phyloP scores from a whole-genome alignment of 1,140 invertebrate species.

The Brachionus rotundiformis region DNA sequence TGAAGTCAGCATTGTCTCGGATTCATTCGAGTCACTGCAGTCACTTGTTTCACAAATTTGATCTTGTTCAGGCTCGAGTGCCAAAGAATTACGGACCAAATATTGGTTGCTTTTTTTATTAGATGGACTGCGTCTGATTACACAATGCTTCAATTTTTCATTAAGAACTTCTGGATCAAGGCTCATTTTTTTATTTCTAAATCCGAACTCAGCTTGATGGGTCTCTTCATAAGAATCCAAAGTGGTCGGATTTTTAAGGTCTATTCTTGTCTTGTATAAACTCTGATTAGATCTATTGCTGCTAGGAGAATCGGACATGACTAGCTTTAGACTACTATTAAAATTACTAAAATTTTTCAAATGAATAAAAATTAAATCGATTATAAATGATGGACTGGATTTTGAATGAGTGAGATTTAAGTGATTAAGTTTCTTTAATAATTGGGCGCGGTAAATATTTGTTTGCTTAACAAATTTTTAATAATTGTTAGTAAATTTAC shows the following conservation, averaged over 20 bases:
- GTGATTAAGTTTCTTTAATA: constrained; percentile 20
- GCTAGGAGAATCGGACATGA: not conserved
- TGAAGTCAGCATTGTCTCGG: not conserved
- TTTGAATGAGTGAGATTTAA: constrained; percentile 19
- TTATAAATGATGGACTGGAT: constrained; percentile 3
- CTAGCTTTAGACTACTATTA: not conserved
- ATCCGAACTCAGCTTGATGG: not conserved
- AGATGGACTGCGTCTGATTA: not conserved
- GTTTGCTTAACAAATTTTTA: not conserved
- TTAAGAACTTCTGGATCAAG: constrained; percentile 15
- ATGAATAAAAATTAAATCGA: constrained; percentile 16
- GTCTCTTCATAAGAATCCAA: not conserved
- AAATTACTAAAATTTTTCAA: not conserved
- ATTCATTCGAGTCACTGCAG: not conserved
- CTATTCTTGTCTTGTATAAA: constrained; percentile 7
- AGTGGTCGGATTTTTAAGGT: not conserved
- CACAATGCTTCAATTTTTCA: constrained; percentile 25
- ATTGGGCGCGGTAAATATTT: not conserved
- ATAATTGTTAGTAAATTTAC: constrained; percentile 14
- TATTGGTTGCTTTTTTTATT: constrained; percentile 6
- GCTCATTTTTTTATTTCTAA: not conserved
- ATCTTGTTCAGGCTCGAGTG: not conserved
- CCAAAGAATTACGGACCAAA: not conserved
- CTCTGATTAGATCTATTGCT: not conserved
- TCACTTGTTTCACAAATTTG: constrained; percentile 7